These are phyloP conservation scores for Cabera pusaria DNA, from an alignment of 2,888 invertebrate genomes.

Conservation along the genomic window DNA sequence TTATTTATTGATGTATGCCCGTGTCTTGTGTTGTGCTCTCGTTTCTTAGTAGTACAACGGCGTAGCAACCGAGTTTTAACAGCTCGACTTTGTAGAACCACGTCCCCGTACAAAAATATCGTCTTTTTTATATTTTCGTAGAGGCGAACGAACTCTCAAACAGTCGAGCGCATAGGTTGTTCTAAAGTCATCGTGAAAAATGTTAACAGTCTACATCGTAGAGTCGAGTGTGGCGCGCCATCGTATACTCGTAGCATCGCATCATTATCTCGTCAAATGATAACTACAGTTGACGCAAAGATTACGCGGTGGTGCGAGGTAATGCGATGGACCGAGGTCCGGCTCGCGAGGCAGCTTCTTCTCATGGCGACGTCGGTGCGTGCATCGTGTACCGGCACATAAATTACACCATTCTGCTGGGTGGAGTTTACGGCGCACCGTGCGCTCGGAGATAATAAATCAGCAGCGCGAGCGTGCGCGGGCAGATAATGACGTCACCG, in stretches of 20 bases:
- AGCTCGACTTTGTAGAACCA: conserved; percentile 22
- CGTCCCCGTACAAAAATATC: conserved; percentile 32
- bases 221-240: conserved; percentile 8
- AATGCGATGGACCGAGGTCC: conserved; percentile 31
- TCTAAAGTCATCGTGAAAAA: conserved; percentile 35
- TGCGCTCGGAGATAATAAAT: conserved; percentile 73
- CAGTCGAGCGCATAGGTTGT: conserved; percentile 32
- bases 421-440: conserved; percentile 42
- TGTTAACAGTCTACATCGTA: conserved; percentile 27
- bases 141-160: conserved; percentile 34
- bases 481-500: conserved; percentile 79
- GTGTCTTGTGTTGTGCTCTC: conserved; percentile 2
- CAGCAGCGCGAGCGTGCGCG: conserved; percentile 64
- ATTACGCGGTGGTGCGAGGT: conserved; percentile 25
- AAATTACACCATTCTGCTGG: conserved; percentile 59
- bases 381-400: conserved; percentile 43
- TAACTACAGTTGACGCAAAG: conserved; percentile 37
- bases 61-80: conserved; percentile 13
- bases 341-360: conserved; percentile 46
- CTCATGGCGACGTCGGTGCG: conserved; percentile 53
- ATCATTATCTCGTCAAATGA: conserved; percentile 33
- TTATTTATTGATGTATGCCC: too few relatives aligned
- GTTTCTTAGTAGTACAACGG: conserved; percentile 6
- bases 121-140: conserved; percentile 31
- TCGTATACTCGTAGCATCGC: conserved; percentile 7